Evolutionary conservation across 2,888 invertebrate genomes (phyloP), one percentile per base, ranked within the genome.

Genomic region (Drosophila helvetica): DNA sequence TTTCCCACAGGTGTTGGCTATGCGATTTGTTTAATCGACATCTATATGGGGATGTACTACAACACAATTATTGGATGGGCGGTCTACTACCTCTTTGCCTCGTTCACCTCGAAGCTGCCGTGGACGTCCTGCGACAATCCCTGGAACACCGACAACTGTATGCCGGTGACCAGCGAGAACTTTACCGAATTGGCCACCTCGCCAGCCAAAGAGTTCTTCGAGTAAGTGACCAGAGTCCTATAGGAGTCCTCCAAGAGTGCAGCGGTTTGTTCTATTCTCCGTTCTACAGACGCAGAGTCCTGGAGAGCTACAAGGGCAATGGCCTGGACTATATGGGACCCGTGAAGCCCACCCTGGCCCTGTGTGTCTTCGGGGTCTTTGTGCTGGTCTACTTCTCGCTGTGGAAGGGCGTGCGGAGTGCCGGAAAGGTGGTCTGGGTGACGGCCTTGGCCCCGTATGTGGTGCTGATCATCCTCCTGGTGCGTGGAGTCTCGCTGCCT

Each of bases 11-110:
- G 98, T 79, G 96, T 98, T 58, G 98, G 98, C 59, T 98, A 98
- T 93, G 98, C 98, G 10, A 98, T 98, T 90, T 98, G 98, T 92
- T 94, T 98, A 91, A 97, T 98, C 87, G 98, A 98, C 93, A 94
- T 98, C 91, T 98, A 98, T 93, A 96, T 96, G 95, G 97, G 97
- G 82, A 98, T 98, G 96, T 98, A 98, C 93, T 98, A 98, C 94
- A 98, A 98, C 93, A 98, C 98, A 54, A 97, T 98, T 92, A 98
- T 98, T 89, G 97, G 98, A 52, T 98, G 98, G 97, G 98, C 98
- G 50, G 96, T 98, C 59, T 98, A 97, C 93, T 98, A 97, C 93
- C 94, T 97, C 78, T 94, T 97, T 83, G 96, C 96, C 15, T 97
- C 97, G 78, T 96, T 97, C 92, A 95, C 94, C 90, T 94, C 94